Evolutionary conservation across 2,113 vertebrate genomes (phyloP).

Genomic region (Montifringilla adamsi): DNA sequence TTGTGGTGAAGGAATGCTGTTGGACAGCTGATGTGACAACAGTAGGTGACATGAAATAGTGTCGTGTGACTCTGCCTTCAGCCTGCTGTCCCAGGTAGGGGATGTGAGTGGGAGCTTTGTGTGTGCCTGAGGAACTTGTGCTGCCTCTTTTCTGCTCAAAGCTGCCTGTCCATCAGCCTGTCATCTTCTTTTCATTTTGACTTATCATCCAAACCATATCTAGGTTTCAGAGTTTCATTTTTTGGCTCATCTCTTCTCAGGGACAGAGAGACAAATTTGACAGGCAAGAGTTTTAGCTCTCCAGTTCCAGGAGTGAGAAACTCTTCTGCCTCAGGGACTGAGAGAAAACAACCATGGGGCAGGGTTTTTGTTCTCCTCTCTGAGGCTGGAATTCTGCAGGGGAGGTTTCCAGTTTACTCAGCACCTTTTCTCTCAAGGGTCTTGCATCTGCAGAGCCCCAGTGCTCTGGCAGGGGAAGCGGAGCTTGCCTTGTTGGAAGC

Average conservation of each 20-base stretch:
- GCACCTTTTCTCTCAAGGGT: background rate
- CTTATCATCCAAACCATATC: conserved; percentile 52
- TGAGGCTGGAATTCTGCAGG: background rate
- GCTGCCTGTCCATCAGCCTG: conserved; percentile 37
- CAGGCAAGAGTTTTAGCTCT: conserved; percentile 22
- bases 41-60: background rate
- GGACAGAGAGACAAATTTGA: conserved; percentile 39
- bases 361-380: background rate
- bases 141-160: background rate
- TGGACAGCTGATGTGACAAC: background rate
- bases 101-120: background rate
- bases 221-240: conserved; percentile 40
- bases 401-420: background rate
- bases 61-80: background rate
- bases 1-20: background rate
- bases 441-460: background rate
- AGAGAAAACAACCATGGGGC: background rate
- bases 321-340: background rate
- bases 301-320: background rate
- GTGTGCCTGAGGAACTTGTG: background rate
- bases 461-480: background rate
- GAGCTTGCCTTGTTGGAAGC: background rate
- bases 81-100: background rate
- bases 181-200: conserved; percentile 54
- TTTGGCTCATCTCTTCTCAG: conserved; percentile 23